Conservation (phyloP, 2,113 vertebrate species). For the Phasianus colchicus region DNA sequence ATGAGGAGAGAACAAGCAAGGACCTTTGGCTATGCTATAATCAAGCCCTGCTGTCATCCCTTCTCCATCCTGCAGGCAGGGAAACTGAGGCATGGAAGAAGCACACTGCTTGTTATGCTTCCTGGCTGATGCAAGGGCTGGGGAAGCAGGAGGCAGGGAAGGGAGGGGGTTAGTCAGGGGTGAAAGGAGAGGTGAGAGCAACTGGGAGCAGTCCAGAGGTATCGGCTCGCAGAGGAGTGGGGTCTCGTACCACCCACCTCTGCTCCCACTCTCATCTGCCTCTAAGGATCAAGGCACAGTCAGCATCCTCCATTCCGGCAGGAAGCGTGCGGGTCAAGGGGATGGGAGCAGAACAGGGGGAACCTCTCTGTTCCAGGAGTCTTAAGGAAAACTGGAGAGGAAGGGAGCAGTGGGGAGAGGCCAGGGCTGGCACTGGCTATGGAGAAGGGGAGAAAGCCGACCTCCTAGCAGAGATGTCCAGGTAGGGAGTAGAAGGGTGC, state of each 20-base stretch:
- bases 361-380: slow-evolving; percentile 33
- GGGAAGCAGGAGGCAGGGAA: neutral
- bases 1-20: neutral
- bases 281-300: slow-evolving; percentile 30
- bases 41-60: neutral
- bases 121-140: neutral
- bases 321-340: neutral
- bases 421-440: slow-evolving; percentile 3
- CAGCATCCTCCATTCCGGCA: slow-evolving; percentile 11
- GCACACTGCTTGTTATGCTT: neutral
- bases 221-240: neutral
- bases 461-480: slow-evolving; percentile 74
- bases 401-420: slow-evolving; percentile 35
- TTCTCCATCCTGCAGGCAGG: neutral
- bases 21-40: neutral
- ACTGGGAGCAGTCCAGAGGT: slow-evolving; percentile 4
- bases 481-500: slow-evolving; percentile 58
- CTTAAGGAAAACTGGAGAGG: slow-evolving; percentile 38
- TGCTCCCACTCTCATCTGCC: slow-evolving; percentile 28
- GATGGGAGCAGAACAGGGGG: neutral
- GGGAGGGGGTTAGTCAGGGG: neutral
- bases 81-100: neutral
- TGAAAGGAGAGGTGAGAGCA: neutral
- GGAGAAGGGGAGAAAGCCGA: slow-evolving; percentile 56
- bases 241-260: slow-evolving; percentile 43